Evolutionary conservation across 2,113 vertebrate genomes (phyloP), one percentile per base, ranked within the genome.

Genomic region (Passerina amoena): DNA sequence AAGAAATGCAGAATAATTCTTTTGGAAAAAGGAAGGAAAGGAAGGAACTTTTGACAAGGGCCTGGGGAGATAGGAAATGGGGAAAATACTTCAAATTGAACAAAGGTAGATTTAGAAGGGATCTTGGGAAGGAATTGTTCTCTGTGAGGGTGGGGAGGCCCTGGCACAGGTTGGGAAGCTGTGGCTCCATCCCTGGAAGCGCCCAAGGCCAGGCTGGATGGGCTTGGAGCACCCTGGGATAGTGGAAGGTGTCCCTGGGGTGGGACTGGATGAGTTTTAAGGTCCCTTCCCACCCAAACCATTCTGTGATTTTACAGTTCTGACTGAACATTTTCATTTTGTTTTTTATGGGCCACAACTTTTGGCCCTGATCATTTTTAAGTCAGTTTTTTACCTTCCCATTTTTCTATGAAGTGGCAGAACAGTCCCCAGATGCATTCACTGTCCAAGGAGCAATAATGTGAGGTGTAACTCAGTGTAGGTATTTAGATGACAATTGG

Each of bases 151-250:
- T 59, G 45, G 4, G 0, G 0, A 66, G 44, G 6, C 25, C 42
- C 57, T 35, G 57, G 31, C 22, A 57, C 50, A 48, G 63, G 9
- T 14, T 63, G 68, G 57, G 57, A 0, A 44, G 37, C 42, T 72
- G 42, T 10, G 59, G 50, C 66, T 72, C 42, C 12, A 57, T 73
- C 51, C 59, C 37, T 73, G 68, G 51, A 0, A 79, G 56, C 24
- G 68, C 0, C 44, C 60, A 10, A 51, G 37, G 22, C 18, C 35
- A 10, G 37, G 37, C 0, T 72, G 50, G 68, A 65, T 0, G 40
- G 28, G 47, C 6, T 63, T 47, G 65, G 57, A 63, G 27, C 6
- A 15, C 0, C 5, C 27, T 65, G 59, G 22, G 12, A 11, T 0
- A 5, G 37, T 28, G 51, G 33, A 1, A 89, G 19, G 1, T 68